Evolutionary conservation across 2,797 vertebrate genomes (phyloP), one percentile per base, ranked within the genome.

Genomic region (Rousettus madagascariensis): DNA sequence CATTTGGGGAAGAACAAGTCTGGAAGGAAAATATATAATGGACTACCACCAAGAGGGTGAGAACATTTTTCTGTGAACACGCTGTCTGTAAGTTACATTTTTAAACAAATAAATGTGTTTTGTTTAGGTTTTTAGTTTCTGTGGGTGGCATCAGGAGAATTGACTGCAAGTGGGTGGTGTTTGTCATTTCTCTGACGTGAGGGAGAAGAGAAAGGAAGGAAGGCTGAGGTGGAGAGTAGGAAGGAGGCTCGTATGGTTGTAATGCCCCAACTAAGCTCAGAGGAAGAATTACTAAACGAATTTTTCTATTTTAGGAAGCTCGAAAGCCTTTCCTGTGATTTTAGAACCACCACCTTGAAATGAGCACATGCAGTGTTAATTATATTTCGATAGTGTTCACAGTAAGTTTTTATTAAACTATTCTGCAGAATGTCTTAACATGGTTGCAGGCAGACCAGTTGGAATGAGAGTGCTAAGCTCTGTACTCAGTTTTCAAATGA

Each of bases 11-110:
- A 87, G 93, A 94, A 55, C 10, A 33, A 55, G 24, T 46, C 82
- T 95, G 82, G 82, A 91, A 93, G 90, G 75, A 82, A 95, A 84
- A 55, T 24, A 90, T 38, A 78, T 77, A 46, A 10, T 4, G 26
- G 79, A 94, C 72, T 30, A 88, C 46, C 82, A 89, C 36, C 75
- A 63, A 80, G 24, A 90, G 53, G 95, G 95, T 96, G 66, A 97
- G 97, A 92, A 80, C 1, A 30, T 49, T 94, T 80, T 92, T 82
- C 84, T 95, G 59, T 88, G 75, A 94, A 95, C 93, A 93, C 46
- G 4, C 43, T 88, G 17, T 75, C 69, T 74, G 57, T 19, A 53
- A 71, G 43, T 92, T 72, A 91, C 53, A 80, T 91, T 96, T 95
- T 97, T 30, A 95, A 97, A 49, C 12, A 95, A 86, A 86, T 59